Base-by-base conservation (phyloP, 2,113 vertebrate genomes). In the Ceyx margarethae region DNA sequence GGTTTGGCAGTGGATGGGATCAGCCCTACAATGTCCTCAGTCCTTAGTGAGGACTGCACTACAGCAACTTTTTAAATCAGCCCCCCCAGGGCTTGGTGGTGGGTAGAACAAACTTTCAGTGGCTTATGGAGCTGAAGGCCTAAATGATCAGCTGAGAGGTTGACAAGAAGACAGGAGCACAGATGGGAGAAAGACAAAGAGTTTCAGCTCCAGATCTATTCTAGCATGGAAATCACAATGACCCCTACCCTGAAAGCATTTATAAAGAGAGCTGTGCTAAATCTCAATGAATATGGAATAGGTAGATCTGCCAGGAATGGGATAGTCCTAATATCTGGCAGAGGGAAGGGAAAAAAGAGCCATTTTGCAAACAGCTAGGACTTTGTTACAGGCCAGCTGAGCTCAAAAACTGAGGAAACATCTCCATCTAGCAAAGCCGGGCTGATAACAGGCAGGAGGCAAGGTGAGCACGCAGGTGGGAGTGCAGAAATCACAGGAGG, bases 381-480 rank as follows among this genome's bases (percentile, higher is more conserved):
- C 81, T 93, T 89, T 64, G 40, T 87, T 73, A 40, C 0, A 67
- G 54, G 33, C 33, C 54, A 87, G 42, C 65, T 89, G 72, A 89
- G 67, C 81, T 92, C 20, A 62, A 81, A 94, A 93, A 18, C 25
- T 12, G 40, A 92, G 79, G 60, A 61, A 93, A 77, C 31, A 28
- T 77, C 82, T 94, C 81, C 81, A 80, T 85, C 20, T 87, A 80
- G 50, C 51, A 92, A 89, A 89, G 40, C 21, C 64, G 71, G 10
- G 40, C 48, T 50, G 61, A 17, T 26, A 87, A 77, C 72, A 89
- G 40, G 43, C 46, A 73, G 65, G 15, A 85, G 74, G 60, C 60
- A 85, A 92, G 89, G 91, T 90, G 74, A 95, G n/a, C 14, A 13
- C 22, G 67, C 15, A 89, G 78, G 84, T 92, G 71, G 74, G 81